Percentiles rank a stretch among this genome's conserved stretches.
phyloP scores from a whole-genome alignment of 2,113 vertebrate genomes.

The Asarcornis scutulata region DNA sequence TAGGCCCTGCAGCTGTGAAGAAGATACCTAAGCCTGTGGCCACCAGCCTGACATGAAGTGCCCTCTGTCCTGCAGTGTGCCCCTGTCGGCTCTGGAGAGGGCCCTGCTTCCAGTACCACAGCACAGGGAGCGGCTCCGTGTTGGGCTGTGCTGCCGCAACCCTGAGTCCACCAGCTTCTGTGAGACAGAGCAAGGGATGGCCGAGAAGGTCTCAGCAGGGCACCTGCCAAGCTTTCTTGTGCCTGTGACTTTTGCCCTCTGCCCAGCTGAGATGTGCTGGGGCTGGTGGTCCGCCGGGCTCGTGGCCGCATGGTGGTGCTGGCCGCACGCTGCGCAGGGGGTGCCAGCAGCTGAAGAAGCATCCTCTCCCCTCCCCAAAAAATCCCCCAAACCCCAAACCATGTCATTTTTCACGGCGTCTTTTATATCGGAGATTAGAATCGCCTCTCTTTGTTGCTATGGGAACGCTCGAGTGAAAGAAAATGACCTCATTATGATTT shows the following conservation, averaged over 20 bases:
- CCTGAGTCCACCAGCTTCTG: too few relatives aligned
- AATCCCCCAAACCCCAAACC: neutral
- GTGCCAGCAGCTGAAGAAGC: neutral
- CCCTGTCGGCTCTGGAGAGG: neutral
- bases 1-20: neutral
- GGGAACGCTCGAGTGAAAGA: conserved; percentile 31
- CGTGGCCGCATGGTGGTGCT: neutral
- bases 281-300: rapidly evolving
- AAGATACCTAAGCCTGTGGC: too few relatives aligned
- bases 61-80: neutral
- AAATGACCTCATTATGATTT: conserved; percentile 24
- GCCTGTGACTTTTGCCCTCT: neutral
- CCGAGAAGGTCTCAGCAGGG: rapidly evolving
- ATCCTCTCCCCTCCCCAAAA: neutral
- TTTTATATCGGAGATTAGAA: conserved; percentile 42
- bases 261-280: neutral
- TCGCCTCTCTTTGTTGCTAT: conserved; percentile 41
- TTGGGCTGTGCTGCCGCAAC: neutral
- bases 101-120: neutral
- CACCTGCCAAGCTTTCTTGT: neutral
- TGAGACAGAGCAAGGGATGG: neutral
- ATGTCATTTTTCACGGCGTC: neutral
- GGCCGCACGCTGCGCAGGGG: neutral
- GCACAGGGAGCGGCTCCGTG: neutral
- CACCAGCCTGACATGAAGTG: neutral